A percentile compares a stretch with the other conserved stretches of the same genome.
Evolutionary conservation across 2,113 vertebrate genomes (phyloP).

Genomic region (Neodontobutis hainanensis): DNA sequence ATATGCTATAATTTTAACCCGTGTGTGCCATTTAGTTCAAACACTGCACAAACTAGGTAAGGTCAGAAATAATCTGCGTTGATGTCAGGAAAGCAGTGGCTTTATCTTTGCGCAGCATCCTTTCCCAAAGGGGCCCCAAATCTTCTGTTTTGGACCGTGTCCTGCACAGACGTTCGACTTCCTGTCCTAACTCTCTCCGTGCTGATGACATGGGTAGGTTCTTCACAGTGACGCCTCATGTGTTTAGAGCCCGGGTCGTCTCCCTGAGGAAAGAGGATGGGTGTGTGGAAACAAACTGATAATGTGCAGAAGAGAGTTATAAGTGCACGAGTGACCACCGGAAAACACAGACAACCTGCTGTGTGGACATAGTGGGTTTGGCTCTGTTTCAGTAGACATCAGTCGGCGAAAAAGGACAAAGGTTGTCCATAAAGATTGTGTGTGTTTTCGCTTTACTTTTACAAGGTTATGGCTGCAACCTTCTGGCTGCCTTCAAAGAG

Average conservation of each 20-base stretch:
- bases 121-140: slow-evolving; percentile 48
- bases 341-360: slow-evolving; percentile 47
- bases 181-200: slow-evolving; percentile 66
- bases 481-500: slow-evolving; percentile 47
- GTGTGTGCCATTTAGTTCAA: no score
- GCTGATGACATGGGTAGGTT: slow-evolving; percentile 46
- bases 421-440: slow-evolving; percentile 22
- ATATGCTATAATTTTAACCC: no score
- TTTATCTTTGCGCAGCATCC: slow-evolving; percentile 44
- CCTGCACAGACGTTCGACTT: slow-evolving; percentile 48
- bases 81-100: not conserved
- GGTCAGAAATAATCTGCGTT: not conserved
- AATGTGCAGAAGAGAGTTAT: slow-evolving; percentile 52
- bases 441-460: slow-evolving; percentile 42
- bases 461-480: slow-evolving; percentile 28
- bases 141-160: slow-evolving; percentile 45
- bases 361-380: slow-evolving; percentile 66
- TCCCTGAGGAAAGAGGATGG: slow-evolving; percentile 70
- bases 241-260: slow-evolving; percentile 49
- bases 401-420: slow-evolving; percentile 20
- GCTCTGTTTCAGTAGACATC: slow-evolving; percentile 39
- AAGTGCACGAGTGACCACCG: slow-evolving; percentile 37
- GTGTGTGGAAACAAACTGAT: slow-evolving; percentile 67
- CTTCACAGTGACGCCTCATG: slow-evolving; percentile 12
- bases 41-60: no score